These are phyloP conservation scores for Cotesia glomerata DNA, from an alignment of 1,140 invertebrate genomes.

Conservation along the genomic window DNA sequence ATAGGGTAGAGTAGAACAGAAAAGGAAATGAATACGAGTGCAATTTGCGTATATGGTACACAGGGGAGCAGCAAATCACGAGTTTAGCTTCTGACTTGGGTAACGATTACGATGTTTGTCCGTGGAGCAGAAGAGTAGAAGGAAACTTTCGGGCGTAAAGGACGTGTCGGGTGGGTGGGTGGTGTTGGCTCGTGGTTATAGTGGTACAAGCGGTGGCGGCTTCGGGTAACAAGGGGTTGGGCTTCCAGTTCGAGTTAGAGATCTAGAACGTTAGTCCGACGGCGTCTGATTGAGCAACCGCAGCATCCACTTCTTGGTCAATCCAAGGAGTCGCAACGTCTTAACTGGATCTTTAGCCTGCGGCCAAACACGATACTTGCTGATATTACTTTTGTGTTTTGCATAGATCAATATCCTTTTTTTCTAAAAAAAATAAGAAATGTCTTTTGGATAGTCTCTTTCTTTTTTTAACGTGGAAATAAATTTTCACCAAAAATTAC, in stretches of 20 bases:
- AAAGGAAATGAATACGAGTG: neutral
- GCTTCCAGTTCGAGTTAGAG: neutral
- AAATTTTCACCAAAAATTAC: no score
- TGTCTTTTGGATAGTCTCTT: no score
- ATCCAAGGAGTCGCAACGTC: neutral
- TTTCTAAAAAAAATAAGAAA: neutral
- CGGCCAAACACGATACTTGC: neutral
- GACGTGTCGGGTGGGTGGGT: neutral
- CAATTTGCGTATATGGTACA: neutral
- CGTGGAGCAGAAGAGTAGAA: neutral
- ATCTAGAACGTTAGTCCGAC: slow-evolving; percentile 1
- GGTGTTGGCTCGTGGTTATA: no score
- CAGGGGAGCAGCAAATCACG: slow-evolving; percentile 9
- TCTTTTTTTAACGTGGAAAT: no score
- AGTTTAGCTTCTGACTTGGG: slow-evolving; percentile 3
- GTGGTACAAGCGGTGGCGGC: no score
- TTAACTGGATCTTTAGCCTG: neutral
- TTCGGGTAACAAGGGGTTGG: neutral
- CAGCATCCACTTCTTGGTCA: slow-evolving; percentile 11
- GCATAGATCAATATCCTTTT: neutral
- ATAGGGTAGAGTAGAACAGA: no score
- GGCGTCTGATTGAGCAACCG: slow-evolving; percentile 13
- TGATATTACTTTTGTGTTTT: neutral
- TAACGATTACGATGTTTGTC: slow-evolving; percentile 18
- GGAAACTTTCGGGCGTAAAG: neutral